phyloP scores from a whole-genome alignment of 2,888 invertebrate species.

The Zelleria hepariella region DNA sequence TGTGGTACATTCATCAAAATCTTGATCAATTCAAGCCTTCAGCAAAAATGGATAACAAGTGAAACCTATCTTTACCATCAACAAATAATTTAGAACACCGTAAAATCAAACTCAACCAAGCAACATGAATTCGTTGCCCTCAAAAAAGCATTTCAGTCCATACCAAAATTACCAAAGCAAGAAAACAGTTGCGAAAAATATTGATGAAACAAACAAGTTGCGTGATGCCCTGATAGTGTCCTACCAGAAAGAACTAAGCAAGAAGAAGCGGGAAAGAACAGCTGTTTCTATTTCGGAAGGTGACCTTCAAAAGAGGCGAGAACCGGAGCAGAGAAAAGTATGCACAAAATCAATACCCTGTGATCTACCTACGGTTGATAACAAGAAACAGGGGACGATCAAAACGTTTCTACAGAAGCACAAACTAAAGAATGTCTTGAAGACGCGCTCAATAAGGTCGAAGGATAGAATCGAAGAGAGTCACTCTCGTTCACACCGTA shows the following conservation, averaged over 20 bases:
- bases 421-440: background rate
- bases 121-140: no score
- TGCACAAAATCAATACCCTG: background rate
- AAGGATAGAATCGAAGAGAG: background rate
- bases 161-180: background rate
- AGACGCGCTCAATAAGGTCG: background rate
- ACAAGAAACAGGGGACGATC: background rate
- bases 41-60: no score
- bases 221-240: background rate
- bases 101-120: no score
- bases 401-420: background rate
- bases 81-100: no score
- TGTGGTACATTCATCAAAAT: no score
- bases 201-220: background rate
- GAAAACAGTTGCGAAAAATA: background rate
- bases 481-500: background rate
- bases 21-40: no score
- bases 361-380: background rate
- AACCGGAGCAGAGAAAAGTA: background rate
- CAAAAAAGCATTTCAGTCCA: no score
- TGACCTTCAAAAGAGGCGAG: background rate
- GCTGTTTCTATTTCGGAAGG: background rate
- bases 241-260: background rate
- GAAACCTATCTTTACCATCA: no score
- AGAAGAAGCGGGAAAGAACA: background rate